Conservation (phyloP, 1,140 invertebrate species). For the Calephelis virginiensis region DNA sequence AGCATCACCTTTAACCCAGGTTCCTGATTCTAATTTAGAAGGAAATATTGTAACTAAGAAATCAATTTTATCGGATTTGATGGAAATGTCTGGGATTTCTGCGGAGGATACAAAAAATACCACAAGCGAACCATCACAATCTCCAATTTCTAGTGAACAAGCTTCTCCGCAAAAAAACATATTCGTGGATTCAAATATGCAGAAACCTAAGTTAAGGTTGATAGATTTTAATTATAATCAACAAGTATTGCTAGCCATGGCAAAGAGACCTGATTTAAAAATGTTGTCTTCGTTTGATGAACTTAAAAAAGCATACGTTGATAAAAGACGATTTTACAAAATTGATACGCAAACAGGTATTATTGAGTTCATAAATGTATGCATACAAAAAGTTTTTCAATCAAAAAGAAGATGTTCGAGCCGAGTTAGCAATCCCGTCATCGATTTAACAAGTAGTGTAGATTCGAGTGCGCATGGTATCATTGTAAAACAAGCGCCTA, state of each 20-base stretch:
- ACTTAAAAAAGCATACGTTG: constrained; percentile 45
- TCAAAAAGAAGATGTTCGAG: background rate
- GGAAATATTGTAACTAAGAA: constrained; percentile 35
- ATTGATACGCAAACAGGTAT: constrained; percentile 42
- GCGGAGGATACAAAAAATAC: constrained; percentile 42
- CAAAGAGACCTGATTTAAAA: constrained; percentile 34
- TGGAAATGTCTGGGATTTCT: constrained; percentile 71
- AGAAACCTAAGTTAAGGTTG: background rate
- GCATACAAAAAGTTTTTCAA: constrained; percentile 24
- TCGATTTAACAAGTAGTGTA: constrained; percentile 18
- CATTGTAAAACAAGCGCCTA: constrained; percentile 20
- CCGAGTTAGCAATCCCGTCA: constrained; percentile 18
- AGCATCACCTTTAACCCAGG: background rate
- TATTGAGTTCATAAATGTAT: constrained; percentile 47
- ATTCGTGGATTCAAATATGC: background rate
- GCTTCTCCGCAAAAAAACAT: background rate
- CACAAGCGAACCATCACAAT: background rate
- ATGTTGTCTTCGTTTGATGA: constrained; percentile 48
- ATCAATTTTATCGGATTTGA: constrained; percentile 63
- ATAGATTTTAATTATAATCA: constrained; percentile 9
- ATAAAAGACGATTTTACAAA: constrained; percentile 50
- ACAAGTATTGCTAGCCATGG: constrained; percentile 3
- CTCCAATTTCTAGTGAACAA: background rate
- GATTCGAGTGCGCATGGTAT: constrained; percentile 5
- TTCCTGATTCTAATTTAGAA: background rate